Evolutionary conservation across 2,888 invertebrate genomes (phyloP), one percentile per base, ranked within the genome.

Genomic region (Drosophila mettleri): DNA sequence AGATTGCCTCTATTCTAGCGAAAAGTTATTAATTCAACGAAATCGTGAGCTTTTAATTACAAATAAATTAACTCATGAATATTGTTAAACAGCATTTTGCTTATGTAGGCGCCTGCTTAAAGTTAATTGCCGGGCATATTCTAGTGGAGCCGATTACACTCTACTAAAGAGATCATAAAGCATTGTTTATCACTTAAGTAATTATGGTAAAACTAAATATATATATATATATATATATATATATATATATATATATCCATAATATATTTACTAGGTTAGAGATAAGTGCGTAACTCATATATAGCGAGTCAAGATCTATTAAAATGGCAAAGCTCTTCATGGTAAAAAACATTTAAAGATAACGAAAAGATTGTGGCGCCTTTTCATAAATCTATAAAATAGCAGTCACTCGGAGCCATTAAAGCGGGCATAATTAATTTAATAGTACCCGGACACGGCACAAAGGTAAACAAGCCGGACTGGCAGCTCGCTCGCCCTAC

Each of bases 341-440:
- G 69, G 31, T 62, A 67, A 74, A 58, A 58, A 46, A 18, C 60
- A 68, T 71, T 73, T 65, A 74, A 61, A 70, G 55, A 64, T 69
- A 74, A 36, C n/a, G n/a, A 74, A 36, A 31, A 9, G 45, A 61
- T 58, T 52, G 36, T 65, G 61, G 34, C 60, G 29, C 61, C 54
- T 61, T 46, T 74, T 53, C 55, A 83, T 80, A 74, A 83, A 80
- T 74, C 71, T 68, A 83, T 77, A 67, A 80, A 66, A 61, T 54
- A 59, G 34, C 48, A 57, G 43, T 65, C 38, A 69, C 60, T 46
- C 69, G 64, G 60, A 63, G 64, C 64, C 70, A 79, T 85, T 73
- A 87, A 78, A 67, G 57, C 48, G 41, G 52, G 54, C 69, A 70
- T 85, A 85, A 79, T 87, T 84, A 82, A 88, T 85, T 84, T 87